Conservation (phyloP, 2,797 vertebrate genomes). For the Gadopsis bispinosus region DNA sequence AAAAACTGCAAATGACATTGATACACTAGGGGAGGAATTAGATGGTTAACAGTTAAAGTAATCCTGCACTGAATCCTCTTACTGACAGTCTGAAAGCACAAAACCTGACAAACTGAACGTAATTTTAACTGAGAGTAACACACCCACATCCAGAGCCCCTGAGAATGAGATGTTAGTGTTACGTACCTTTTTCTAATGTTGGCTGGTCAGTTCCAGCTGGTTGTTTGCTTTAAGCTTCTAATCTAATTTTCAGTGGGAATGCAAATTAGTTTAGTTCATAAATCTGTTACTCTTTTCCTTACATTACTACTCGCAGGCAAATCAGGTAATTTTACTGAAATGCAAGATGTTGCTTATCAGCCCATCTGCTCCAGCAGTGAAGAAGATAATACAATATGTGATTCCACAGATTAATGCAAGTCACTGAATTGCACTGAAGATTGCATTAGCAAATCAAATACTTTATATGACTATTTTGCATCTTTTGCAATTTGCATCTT, state of each 20-base stretch:
- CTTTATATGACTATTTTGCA: too few species aligned
- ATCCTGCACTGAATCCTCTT: neutral
- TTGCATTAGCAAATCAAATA: too few species aligned
- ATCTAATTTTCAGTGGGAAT: too few species aligned
- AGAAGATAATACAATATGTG: too few species aligned
- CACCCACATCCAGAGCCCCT: neutral
- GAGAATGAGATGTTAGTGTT: neutral
- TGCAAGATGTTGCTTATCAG: too few species aligned
- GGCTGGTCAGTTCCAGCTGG: neutral
- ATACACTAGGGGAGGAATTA: neutral
- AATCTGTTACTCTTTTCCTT: neutral
- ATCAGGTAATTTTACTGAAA: neutral
- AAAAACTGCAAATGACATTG: neutral
- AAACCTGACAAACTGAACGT: neutral
- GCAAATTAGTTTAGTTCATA: too few species aligned
- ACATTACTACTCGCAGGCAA: neutral
- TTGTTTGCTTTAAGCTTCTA: too few species aligned
- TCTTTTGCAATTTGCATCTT: too few species aligned
- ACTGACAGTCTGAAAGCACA: neutral
- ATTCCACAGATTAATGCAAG: too few species aligned
- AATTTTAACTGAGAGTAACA: neutral
- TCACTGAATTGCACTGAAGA: too few species aligned
- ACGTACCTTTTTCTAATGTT: neutral
- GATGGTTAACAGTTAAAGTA: neutral
- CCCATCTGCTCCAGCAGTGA: too few species aligned